Percentiles rank a stretch among this genome's conserved stretches.
phyloP scores from a whole-genome alignment of 2,888 invertebrate genomes.

The Pristionchus mayeri region DNA sequence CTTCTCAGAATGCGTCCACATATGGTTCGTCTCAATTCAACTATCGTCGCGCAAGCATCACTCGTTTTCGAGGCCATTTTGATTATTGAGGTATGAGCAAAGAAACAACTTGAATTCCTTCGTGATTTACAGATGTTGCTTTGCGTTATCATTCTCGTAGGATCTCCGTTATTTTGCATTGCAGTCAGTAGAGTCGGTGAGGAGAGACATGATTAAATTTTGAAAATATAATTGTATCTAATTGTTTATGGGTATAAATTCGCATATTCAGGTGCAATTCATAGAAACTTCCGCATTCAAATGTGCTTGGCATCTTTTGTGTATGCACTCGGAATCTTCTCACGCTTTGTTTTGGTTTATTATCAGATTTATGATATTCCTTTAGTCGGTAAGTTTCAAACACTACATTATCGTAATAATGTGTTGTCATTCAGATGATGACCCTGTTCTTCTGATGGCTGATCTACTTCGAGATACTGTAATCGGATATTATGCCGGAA shows the following conservation, averaged over 20 bases:
- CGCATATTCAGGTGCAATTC: neutral
- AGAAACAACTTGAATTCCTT: no score
- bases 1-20: neutral
- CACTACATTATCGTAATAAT: neutral
- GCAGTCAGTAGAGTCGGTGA: neutral
- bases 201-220: neutral
- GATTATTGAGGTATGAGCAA: neutral
- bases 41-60: neutral
- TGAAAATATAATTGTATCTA: neutral
- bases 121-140: neutral
- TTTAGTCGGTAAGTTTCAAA: neutral
- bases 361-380: constrained; percentile 17
- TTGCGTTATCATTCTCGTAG: neutral
- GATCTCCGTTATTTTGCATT: neutral
- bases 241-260: no score
- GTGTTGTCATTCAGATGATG: neutral
- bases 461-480: neutral
- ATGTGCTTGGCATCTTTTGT: neutral
- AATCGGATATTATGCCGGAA: neutral
- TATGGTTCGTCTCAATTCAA: neutral
- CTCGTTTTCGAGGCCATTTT: neutral
- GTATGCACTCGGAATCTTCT: neutral
- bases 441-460: neutral
- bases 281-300: neutral
- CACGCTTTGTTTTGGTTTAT: constrained; percentile 1